A percentile compares a stretch with the other conserved stretches of the same genome.
phyloP scores from a whole-genome alignment of 2,888 invertebrate genomes.

The Torymus auratus region DNA sequence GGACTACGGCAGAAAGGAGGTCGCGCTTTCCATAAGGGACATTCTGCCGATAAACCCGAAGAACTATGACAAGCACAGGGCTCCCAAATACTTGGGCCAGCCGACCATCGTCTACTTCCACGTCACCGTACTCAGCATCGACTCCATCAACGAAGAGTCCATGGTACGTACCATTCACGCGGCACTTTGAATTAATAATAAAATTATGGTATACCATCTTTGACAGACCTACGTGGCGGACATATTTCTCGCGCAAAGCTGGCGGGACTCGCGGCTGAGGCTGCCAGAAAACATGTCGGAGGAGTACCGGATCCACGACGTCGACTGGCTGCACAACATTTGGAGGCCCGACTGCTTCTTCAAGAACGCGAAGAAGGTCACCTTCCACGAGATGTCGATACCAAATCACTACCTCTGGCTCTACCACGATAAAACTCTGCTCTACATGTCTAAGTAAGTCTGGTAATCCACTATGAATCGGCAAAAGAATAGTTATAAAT shows the following conservation, averaged over 20 bases:
- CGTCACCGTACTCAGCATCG: constrained; percentile 91
- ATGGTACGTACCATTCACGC: constrained; percentile 81
- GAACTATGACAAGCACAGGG: constrained; percentile 92
- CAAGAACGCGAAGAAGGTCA: constrained; percentile 94
- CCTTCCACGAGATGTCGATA: constrained; percentile 96
- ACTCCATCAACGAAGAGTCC: constrained; percentile 97
- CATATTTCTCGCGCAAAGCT: constrained; percentile 94
- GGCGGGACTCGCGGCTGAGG: constrained; percentile 92
- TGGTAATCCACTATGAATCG: not conserved
- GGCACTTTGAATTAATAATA: no score
- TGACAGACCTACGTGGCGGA: constrained; percentile 94
- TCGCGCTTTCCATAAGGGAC: constrained; percentile 87
- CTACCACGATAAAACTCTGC: constrained; percentile 92
- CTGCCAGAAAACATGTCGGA: constrained; percentile 96
- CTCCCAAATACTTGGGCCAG: constrained; percentile 90
- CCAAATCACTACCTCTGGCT: constrained; percentile 95
- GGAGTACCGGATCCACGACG: constrained; percentile 92
- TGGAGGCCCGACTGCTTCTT: constrained; percentile 97
- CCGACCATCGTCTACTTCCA: constrained; percentile 94
- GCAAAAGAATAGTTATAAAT: not conserved
- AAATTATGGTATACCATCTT: not conserved
- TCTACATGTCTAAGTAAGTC: constrained; percentile 94
- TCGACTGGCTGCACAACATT: constrained; percentile 92
- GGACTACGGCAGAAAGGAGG: constrained; percentile 78
- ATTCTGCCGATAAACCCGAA: constrained; percentile 90